These are phyloP conservation scores for Gymnoscopelus microlampas DNA, from an alignment of 2,797 vertebrate species.

Conservation along the genomic window DNA sequence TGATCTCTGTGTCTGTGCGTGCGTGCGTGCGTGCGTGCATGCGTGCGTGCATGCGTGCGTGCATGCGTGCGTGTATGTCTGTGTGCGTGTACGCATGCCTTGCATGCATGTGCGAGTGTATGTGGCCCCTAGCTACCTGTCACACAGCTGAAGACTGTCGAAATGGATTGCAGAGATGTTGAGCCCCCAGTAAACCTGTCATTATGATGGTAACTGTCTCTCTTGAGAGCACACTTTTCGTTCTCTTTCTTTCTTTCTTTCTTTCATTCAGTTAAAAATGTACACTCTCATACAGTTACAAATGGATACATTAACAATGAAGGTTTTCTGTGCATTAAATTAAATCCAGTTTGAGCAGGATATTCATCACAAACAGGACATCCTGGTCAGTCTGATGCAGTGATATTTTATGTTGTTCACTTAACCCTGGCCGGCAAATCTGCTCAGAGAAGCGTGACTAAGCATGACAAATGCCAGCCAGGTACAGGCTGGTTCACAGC, in stretches of 20 bases:
- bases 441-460: no score
- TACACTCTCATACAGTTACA: no score
- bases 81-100: slow-evolving; percentile 23
- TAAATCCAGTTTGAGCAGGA: no score
- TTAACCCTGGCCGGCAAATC: no score
- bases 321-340: no score
- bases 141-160: slow-evolving; percentile 63
- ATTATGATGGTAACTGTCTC: slow-evolving; percentile 50
- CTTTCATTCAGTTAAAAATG: slow-evolving; percentile 3
- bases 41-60: neutral
- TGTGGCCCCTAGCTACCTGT: slow-evolving; percentile 57
- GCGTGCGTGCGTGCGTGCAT: neutral
- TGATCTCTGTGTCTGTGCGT: slow-evolving; percentile 11
- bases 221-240: neutral
- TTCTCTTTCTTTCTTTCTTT: slow-evolving; percentile 12
- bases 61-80: slow-evolving; percentile 6
- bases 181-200: slow-evolving; percentile 56
- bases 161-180: slow-evolving; percentile 61
- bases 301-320: no score
- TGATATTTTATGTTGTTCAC: no score
- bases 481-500: no score
- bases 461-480: no score
- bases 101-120: slow-evolving; percentile 29
- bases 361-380: no score
- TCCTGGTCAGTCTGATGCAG: no score